These are phyloP conservation scores for Chaetophractus vellerosus DNA, from an alignment of 2,797 vertebrate genomes.

Conservation along the genomic window DNA sequence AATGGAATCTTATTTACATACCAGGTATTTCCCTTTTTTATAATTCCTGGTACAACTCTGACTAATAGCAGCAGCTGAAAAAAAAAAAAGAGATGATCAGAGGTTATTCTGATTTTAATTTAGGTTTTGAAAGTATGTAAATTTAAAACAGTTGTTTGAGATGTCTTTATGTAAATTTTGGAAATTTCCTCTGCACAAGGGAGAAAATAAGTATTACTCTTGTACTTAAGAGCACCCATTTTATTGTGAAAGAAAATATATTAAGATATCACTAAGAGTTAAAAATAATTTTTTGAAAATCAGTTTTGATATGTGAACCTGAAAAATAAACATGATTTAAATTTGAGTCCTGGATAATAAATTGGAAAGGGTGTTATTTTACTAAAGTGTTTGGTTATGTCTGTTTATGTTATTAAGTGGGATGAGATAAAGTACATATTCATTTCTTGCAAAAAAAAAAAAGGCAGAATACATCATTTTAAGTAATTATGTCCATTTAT, in stretches of 20 bases:
- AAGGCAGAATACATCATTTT: slow-evolving; percentile 66
- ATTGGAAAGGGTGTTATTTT: slow-evolving; percentile 34
- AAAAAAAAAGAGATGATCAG: not conserved
- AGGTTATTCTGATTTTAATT: slow-evolving; percentile 33
- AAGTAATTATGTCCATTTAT: slow-evolving; percentile 74
- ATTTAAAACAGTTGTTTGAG: not conserved
- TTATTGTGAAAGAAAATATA: not conserved
- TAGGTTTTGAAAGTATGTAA: not conserved
- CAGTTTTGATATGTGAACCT: slow-evolving; percentile 28
- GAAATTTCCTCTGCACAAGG: not conserved
- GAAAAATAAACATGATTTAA: slow-evolving; percentile 49
- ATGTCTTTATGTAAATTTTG: not conserved
- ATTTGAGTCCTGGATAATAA: slow-evolving; percentile 49
- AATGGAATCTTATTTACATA: not conserved
- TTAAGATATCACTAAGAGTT: not conserved
- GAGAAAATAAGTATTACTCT: not conserved
- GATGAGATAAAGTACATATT: slow-evolving; percentile 55
- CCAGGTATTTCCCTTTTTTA: not conserved
- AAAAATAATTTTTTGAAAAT: slow-evolving; percentile 56
- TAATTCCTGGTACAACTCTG: not conserved
- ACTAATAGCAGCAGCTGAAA: not conserved
- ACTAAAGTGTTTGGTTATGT: slow-evolving; percentile 5
- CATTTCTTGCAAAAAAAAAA: not conserved
- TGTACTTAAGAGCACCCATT: not conserved
- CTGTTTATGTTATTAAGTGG: slow-evolving; percentile 75